Evolutionary conservation across 2,888 invertebrate species (phyloP).

Genomic region (Cosmorhoe ocellata): DNA sequence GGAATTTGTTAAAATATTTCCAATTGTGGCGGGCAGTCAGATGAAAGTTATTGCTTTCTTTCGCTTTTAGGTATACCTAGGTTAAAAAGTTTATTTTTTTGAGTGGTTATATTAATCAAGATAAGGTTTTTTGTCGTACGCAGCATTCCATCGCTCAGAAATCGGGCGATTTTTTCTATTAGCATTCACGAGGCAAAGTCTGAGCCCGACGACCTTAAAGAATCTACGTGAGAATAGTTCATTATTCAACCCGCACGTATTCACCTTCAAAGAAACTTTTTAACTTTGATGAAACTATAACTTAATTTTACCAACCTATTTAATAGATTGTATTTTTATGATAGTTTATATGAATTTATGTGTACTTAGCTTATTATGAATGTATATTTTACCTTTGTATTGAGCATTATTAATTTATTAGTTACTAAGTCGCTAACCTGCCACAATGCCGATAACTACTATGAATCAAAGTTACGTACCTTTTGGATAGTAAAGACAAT

Average conservation of each 20-base stretch:
- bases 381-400: constrained; percentile 9
- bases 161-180: constrained; percentile 30
- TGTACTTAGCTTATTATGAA: not conserved
- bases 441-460: constrained; percentile 7
- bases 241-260: too few relatives aligned
- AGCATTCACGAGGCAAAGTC: constrained; percentile 46
- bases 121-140: constrained; percentile 19
- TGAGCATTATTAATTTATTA: not conserved
- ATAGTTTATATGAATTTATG: constrained; percentile 12
- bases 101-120: constrained; percentile 16
- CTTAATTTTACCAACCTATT: constrained; percentile 7
- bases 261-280: constrained; percentile 10
- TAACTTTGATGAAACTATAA: constrained; percentile 5
- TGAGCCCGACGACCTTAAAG: constrained; percentile 55
- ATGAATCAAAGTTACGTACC: constrained; percentile 10
- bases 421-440: constrained; percentile 11
- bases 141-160: constrained; percentile 21
- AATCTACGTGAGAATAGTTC: constrained; percentile 40
- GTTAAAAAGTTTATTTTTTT: constrained; percentile 27
- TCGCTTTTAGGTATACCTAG: constrained; percentile 42
- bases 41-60: constrained; percentile 36
- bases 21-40: constrained; percentile 34
- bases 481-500: constrained; percentile 18
- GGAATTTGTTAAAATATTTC: constrained; percentile 38
- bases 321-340: constrained; percentile 6